Evolutionary conservation across 2,113 vertebrate genomes (phyloP).

Genomic region (Cricetomys ansorgei): DNA sequence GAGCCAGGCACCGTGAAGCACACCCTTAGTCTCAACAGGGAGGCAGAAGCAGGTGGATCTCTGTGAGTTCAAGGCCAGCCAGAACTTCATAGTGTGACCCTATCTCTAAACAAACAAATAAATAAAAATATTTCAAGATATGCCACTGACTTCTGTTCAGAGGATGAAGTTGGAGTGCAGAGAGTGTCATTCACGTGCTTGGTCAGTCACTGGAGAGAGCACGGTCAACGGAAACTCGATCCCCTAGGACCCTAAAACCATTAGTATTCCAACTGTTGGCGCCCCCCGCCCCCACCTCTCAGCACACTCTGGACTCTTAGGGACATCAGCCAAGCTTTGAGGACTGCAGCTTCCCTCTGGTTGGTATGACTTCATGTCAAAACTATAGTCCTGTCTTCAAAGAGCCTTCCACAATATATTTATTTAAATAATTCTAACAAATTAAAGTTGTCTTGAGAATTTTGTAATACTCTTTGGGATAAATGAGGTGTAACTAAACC

Average conservation of each 20-base stretch:
- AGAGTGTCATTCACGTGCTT: neutral
- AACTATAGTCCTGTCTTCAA: no score
- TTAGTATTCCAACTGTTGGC: neutral
- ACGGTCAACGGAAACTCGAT: neutral
- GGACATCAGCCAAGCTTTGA: neutral
- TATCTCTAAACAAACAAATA: neutral
- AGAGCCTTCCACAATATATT: neutral
- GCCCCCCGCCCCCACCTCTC: neutral
- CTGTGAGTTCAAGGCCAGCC: neutral
- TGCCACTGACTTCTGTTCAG: neutral
- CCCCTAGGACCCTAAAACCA: neutral
- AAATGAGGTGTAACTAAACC: neutral
- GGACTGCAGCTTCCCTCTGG: neutral
- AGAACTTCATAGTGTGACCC: neutral
- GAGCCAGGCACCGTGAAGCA: neutral
- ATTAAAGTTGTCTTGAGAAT: neutral
- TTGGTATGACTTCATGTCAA: neutral
- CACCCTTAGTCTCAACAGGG: neutral
- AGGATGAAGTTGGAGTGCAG: neutral
- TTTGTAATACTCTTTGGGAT: neutral
- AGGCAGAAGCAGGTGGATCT: neutral
- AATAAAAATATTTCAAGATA: neutral
- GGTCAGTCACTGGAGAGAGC: neutral
- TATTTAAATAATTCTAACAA: neutral
- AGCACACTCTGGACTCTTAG: neutral